Evolutionary conservation across 2,113 vertebrate genomes (phyloP).

Genomic region (Phoxinus phoxinus): DNA sequence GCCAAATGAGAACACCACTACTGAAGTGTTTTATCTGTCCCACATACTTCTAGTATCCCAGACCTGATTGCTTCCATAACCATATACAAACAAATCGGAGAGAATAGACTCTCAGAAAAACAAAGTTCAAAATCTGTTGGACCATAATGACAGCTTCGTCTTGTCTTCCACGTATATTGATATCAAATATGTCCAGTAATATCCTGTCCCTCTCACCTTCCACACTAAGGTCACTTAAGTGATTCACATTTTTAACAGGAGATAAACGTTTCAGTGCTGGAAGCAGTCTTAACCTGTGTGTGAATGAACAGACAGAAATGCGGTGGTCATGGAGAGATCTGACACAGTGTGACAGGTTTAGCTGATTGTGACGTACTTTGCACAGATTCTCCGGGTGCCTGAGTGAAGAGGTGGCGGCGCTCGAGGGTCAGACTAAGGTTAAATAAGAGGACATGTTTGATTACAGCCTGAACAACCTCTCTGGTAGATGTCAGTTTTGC

Average conservation of each 20-base stretch:
- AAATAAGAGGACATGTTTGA: slow-evolving; percentile 47
- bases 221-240: slow-evolving; percentile 21
- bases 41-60: slow-evolving; percentile 54
- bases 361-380: neutral
- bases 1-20: slow-evolving; percentile 36
- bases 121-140: neutral
- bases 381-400: slow-evolving; percentile 14
- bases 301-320: slow-evolving; percentile 19
- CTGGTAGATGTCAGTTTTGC: neutral
- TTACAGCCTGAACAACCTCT: slow-evolving; percentile 16
- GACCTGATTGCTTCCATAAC: slow-evolving; percentile 40
- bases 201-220: neutral
- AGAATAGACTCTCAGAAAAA: slow-evolving; percentile 1
- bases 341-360: slow-evolving; percentile 9
- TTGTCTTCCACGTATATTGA: neutral
- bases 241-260: neutral
- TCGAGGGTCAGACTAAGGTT: slow-evolving; percentile 32
- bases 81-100: neutral
- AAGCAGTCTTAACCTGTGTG: neutral
- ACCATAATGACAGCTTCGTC: neutral
- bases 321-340: neutral
- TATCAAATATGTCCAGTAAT: neutral
- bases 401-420: slow-evolving; percentile 15
- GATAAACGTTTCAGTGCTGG: neutral
- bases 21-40: slow-evolving; percentile 58